These are phyloP conservation scores for Sitophilus oryzae DNA, from an alignment of 1,140 invertebrate genomes.

Conservation along the genomic window DNA sequence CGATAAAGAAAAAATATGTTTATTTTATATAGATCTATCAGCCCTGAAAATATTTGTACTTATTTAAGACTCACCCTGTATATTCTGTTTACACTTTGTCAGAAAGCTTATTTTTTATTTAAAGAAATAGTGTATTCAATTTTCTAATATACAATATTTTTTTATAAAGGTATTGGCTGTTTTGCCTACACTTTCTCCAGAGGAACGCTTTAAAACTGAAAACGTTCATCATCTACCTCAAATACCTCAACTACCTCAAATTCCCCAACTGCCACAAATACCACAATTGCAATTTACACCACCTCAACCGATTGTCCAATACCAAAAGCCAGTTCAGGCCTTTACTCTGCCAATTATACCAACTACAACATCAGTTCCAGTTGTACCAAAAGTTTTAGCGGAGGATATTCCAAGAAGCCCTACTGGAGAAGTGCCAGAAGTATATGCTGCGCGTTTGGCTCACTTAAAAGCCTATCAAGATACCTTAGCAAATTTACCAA, in stretches of 20 bases:
- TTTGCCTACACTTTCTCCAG: conserved; percentile 15
- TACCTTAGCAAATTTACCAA: background rate
- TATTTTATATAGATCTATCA: too few relatives aligned
- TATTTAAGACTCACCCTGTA: too few relatives aligned
- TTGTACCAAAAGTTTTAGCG: background rate
- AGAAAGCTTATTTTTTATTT: too few relatives aligned
- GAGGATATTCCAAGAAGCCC: conserved; percentile 18
- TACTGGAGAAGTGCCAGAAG: conserved; percentile 22
- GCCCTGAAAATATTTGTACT: too few relatives aligned
- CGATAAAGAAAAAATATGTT: too few relatives aligned
- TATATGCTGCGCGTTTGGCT: conserved; percentile 22
- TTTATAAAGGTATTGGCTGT: conserved; percentile 16
- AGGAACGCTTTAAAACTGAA: conserved; percentile 12
- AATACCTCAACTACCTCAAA: background rate
- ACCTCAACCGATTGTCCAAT: background rate
- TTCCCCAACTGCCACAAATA: background rate
- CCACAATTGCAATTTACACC: too few relatives aligned
- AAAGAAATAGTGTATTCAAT: background rate
- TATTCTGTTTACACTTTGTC: too few relatives aligned
- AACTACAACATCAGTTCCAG: background rate
- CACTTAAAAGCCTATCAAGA: conserved; percentile 19
- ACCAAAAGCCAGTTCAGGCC: background rate
- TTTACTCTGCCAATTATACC: background rate
- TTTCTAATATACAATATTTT: background rate
- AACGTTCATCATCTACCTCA: background rate